Evolutionary conservation across 2,888 invertebrate genomes (phyloP), one percentile per base, ranked within the genome.

Genomic region (Calliphora vomitoria): DNA sequence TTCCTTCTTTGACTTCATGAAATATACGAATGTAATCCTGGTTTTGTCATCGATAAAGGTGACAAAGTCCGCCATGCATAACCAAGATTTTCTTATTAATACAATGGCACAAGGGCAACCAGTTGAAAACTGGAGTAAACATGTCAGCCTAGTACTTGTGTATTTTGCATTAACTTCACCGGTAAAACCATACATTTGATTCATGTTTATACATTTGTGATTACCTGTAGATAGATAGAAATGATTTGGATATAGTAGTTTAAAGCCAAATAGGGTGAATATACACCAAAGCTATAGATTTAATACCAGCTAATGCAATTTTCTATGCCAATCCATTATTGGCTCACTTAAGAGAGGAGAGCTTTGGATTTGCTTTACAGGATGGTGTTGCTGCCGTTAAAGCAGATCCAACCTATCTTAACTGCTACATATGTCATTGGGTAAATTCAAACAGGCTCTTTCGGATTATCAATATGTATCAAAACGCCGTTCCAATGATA

Each of bases 151-250:
- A 93, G 98, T 97, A 25, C 96, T 95, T 0, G 97, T 97, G 94
- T 99, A 99, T 94, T 99, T 99, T 8, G 98, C 96, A 91, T 98
- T 98, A 0, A 99, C 99, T 94, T 99, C 99, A 1, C 99, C 99
- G 89, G 98, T 98, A 95, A 99, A 99, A 1, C 99, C 99, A 94
- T 99, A 99, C 98, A 99, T 99, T 94, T 98, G 98, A 94, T 99
- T 99, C 99, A 99, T 99, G 86, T 97, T 98, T 66, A 97, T 95
- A 90, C 98, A 98, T 93, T 99, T 99, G 93, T 99, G 99, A 94
- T 99, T 99, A n/a, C 99, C 98, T 98, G 99, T 95, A 0, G 99
- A 98, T 97, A 99, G 97, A 94, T 96, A 99, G 94, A 99, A 99
- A 94, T 99, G 97, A 92, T 99, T 95, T 0, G 99, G 99, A 94